phyloP scores from a whole-genome alignment of 2,113 vertebrate species.

The Gallinago undulata region DNA sequence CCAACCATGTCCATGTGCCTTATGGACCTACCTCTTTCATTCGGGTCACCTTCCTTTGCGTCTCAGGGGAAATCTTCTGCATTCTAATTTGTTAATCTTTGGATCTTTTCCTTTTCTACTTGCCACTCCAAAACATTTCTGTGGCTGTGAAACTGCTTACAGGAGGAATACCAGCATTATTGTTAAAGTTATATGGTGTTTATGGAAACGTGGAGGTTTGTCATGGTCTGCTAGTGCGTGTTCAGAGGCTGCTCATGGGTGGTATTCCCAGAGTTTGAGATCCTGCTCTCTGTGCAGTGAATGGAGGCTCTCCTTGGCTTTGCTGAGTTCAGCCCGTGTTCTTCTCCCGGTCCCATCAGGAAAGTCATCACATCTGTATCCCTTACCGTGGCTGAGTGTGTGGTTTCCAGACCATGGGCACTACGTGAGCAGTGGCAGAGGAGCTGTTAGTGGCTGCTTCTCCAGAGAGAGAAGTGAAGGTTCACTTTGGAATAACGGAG shows the following conservation, averaged over 20 bases:
- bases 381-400: accelerated
- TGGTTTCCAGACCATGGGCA: accelerated
- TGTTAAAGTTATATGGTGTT: neutral
- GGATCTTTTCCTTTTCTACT: neutral
- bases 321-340: neutral
- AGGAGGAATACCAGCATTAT: neutral
- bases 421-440: neutral
- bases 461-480: neutral
- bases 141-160: neutral
- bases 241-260: neutral
- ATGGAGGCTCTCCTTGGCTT: neutral
- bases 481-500: neutral
- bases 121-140: neutral
- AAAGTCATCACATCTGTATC: accelerated
- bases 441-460: neutral
- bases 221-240: neutral
- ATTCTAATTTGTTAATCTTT: neutral
- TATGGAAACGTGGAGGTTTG: neutral
- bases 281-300: neutral
- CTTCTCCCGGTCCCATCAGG: neutral
- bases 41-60: neutral
- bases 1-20: neutral
- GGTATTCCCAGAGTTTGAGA: neutral
- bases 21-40: neutral
- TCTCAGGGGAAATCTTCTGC: neutral